These are phyloP conservation scores for Crossaster papposus DNA, from an alignment of 53 echinoderm and acorn worm genomes.

Conservation along the genomic window DNA sequence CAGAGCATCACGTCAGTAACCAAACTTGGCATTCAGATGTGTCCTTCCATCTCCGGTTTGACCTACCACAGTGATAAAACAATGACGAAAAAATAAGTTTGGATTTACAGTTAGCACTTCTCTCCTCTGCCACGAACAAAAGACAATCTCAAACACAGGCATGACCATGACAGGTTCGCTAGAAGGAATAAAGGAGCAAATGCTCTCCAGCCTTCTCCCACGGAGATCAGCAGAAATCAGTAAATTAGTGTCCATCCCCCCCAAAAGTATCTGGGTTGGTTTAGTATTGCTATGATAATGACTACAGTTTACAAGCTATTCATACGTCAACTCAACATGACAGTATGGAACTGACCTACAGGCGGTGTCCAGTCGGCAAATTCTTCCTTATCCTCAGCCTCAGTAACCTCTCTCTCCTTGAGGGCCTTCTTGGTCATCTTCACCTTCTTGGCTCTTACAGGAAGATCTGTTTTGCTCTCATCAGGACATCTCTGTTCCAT, in stretches of 20 bases:
- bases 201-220: no score
- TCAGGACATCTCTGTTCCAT: background rate
- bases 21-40: conserved; percentile 71
- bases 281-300: no score
- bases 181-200: no score
- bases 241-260: no score
- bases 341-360: conserved; percentile 29
- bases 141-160: no score
- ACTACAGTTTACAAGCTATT: background rate
- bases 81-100: background rate
- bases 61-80: conserved; percentile 44
- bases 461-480: background rate
- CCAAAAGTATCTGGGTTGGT: no score
- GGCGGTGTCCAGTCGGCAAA: conserved; percentile 56
- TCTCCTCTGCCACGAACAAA: no score
- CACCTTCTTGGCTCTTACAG: conserved; percentile 1
- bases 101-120: no score
- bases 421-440: background rate
- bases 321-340: background rate
- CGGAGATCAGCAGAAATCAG: no score
- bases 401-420: conserved; percentile 37
- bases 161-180: no score
- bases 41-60: conserved; percentile 76
- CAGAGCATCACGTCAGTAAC: conserved; percentile 43
- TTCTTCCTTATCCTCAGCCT: conserved; percentile 66